These are phyloP conservation scores for Colistium nudipinnis DNA, from an alignment of 2,113 vertebrate species.

Conservation along the genomic window DNA sequence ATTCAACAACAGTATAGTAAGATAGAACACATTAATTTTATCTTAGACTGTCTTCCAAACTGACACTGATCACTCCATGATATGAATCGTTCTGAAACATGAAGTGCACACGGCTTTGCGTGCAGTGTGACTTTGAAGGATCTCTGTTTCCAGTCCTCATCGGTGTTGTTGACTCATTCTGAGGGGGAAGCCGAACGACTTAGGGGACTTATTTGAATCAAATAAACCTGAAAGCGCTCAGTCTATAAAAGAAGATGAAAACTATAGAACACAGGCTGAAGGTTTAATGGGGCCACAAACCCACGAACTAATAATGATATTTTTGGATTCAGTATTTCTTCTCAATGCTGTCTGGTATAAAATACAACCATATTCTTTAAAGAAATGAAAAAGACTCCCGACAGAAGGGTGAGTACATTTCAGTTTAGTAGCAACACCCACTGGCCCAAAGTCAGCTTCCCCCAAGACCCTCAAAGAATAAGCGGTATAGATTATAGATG, in stretches of 20 bases:
- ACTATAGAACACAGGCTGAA: neutral
- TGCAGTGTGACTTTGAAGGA: neutral
- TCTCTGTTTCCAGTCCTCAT: constrained; percentile 34
- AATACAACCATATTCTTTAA: neutral
- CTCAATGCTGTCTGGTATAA: neutral
- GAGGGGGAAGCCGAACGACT: constrained; percentile 8
- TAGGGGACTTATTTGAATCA: neutral
- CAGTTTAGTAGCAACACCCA: neutral
- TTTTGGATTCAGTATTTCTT: neutral
- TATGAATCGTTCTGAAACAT: constrained; percentile 6
- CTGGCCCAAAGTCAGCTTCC: too few relatives aligned
- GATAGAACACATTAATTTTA: neutral
- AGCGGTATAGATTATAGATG: too few relatives aligned
- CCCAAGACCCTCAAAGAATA: too few relatives aligned
- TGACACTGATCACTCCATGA: neutral
- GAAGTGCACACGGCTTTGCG: neutral
- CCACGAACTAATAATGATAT: neutral
- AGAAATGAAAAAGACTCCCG: neutral
- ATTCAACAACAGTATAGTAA: too few relatives aligned
- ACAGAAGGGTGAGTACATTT: neutral
- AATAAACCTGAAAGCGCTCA: constrained; percentile 9
- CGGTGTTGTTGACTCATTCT: constrained; percentile 4
- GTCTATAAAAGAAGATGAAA: neutral
- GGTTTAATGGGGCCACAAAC: neutral
- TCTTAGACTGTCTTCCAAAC: constrained; percentile 1